Evolutionary conservation across 23 tunicate species (phyloP).

Genomic region (Pegea sp.): DNA sequence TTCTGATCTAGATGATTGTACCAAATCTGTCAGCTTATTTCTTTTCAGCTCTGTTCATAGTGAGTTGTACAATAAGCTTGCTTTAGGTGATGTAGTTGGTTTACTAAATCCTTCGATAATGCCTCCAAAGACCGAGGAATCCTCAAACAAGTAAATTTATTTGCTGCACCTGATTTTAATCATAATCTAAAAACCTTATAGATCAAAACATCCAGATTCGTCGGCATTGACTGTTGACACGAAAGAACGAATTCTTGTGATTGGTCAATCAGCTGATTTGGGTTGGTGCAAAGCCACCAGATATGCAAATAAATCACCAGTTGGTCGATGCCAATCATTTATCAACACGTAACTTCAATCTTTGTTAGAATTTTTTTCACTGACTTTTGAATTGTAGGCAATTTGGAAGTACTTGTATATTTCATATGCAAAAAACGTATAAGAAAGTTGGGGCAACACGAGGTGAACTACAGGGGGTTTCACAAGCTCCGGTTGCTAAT

Average conservation of each 20-base stretch:
- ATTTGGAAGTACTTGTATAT: conserved; percentile 39
- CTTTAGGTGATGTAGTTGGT: conserved; percentile 53
- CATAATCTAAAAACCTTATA: neutral
- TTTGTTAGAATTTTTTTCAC: no score
- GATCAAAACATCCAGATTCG: conserved; percentile 11
- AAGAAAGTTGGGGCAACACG: conserved; percentile 49
- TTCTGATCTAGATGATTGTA: conserved; percentile 60
- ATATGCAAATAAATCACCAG: conserved; percentile 65
- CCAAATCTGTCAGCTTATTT: conserved; percentile 52
- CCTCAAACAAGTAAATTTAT: neutral
- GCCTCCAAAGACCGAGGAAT: conserved; percentile 73
- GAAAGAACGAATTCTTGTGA: conserved; percentile 39
- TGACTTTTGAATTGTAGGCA: conserved; percentile 9
- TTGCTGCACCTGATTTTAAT: neutral
- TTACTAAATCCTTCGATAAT: conserved; percentile 75
- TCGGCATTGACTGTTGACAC: conserved; percentile 84
- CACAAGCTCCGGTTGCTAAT: conserved; percentile 28
- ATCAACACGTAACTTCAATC: conserved; percentile 35
- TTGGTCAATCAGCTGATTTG: conserved; percentile 61
- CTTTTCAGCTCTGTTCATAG: conserved; percentile 52
- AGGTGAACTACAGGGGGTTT: conserved; percentile 52
- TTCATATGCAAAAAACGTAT: conserved; percentile 69
- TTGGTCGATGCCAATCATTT: conserved; percentile 56
- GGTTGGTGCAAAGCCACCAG: conserved; percentile 87
- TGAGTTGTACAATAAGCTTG: conserved; percentile 31